Evolutionary conservation across 2,888 invertebrate genomes (phyloP), one percentile per base, ranked within the genome.

Genomic region (Sesia apiformis): DNA sequence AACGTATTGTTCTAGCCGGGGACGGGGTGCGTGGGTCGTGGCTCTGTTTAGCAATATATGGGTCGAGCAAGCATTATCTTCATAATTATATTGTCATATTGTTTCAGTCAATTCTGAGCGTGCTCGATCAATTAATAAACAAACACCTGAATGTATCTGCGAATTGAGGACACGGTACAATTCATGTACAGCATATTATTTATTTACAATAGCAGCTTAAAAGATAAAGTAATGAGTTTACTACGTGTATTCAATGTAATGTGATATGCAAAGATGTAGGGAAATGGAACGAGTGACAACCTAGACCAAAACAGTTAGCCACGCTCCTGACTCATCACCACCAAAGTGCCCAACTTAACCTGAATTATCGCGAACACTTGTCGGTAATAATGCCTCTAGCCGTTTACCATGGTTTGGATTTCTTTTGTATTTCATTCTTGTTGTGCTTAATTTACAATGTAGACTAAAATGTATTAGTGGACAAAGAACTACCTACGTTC

Each of bases 211-310:
- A 56, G 56, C 55, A 57, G 52, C 64, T 69, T 57, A 72, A 65
- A 66, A 72, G 61, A 69, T 64, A 62, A 64, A 64, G 67, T 72
- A 76, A 78, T 75, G 75, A 80, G 77, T 72, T 66, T 76, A 72
- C 75, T 66, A 68, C 68, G 66, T 63, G 67, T 71, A 68, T 72
- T 70, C 57, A 59, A 72, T 73, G 76, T 80, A 78, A 79, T 72
- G 66, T 73, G 74, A 80, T 81, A 75, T 72, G 69, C 72, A 75
- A 76, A 77, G 70, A 87, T 81, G 79, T 85, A 67, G 86, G 84
- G 70, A 81, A 85, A 71, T 78, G 69, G 88, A 82, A 69, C 86
- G 75, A 70, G 68, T 70, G 74, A 64, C 65, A 72, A 80, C 78
- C 74, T 78, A 81, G 75, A 72, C 67, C 61, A 69, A 69, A 71